These are phyloP conservation scores for Leptinotarsa tumamoca DNA, from an alignment of 2,888 invertebrate species.

Conservation along the genomic window DNA sequence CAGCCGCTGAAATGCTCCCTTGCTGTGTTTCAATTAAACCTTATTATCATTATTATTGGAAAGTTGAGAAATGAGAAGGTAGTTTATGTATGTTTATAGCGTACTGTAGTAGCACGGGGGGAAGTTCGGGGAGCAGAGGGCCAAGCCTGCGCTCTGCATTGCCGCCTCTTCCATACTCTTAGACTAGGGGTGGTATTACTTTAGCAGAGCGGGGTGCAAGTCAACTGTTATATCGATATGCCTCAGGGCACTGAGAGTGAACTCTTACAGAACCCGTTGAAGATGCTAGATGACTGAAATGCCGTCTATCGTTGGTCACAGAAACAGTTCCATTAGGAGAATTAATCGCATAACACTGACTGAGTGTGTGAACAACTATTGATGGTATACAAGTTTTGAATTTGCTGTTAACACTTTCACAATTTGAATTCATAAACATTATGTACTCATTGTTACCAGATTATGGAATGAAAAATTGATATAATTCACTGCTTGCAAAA, in stretches of 20 bases:
- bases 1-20: slow-evolving; percentile 64
- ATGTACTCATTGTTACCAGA: no score
- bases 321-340: neutral
- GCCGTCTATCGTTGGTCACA: neutral
- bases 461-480: no score
- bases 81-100: slow-evolving; percentile 67
- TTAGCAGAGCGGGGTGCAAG: slow-evolving; percentile 61
- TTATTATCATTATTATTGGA: slow-evolving; percentile 60
- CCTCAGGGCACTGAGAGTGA: slow-evolving; percentile 50
- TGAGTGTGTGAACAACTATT: neutral
- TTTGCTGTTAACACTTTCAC: no score
- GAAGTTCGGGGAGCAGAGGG: slow-evolving; percentile 57
- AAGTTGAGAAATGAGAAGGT: slow-evolving; percentile 66
- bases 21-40: slow-evolving; percentile 65
- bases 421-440: no score
- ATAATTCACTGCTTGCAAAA: no score
- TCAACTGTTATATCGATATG: slow-evolving; percentile 61
- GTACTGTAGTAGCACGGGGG: slow-evolving; percentile 65
- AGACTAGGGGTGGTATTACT: slow-evolving; percentile 61
- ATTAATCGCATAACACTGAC: slow-evolving; percentile 3
- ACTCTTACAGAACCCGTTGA: slow-evolving; percentile 24
- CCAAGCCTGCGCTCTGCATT: slow-evolving; percentile 61
- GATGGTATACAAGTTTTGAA: neutral
- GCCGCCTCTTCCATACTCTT: slow-evolving; percentile 57
- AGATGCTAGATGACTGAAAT: neutral